Conservation (phyloP, 2,113 vertebrate species). For the Pseudorasbora parva region DNA sequence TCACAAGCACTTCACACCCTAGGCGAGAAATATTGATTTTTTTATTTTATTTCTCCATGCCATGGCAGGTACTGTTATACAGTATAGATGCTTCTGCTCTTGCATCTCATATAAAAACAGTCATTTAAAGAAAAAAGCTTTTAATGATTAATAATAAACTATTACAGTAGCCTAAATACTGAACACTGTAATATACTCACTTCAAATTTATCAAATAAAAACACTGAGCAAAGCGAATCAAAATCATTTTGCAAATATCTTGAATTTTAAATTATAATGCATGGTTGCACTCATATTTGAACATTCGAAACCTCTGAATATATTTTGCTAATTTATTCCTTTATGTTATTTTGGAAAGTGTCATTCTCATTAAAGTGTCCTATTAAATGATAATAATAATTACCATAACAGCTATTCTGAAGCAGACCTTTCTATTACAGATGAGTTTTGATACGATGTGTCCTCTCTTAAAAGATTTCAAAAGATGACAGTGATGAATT, state of each 20-base stretch:
- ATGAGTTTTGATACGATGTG: neutral
- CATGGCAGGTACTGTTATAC: constrained; percentile 53
- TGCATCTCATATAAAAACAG: neutral
- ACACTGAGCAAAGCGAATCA: too few species aligned
- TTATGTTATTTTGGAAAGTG: too few species aligned
- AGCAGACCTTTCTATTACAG: neutral
- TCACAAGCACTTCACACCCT: constrained; percentile 35
- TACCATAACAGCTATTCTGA: neutral
- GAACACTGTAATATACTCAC: neutral
- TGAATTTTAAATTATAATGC: neutral
- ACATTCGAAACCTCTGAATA: too few species aligned
- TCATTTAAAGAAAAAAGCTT: neutral
- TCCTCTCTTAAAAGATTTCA: neutral
- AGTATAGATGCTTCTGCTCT: constrained; percentile 30
- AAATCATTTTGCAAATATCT: too few species aligned
- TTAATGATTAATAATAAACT: neutral
- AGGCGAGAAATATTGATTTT: constrained; percentile 63
- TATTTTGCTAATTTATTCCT: too few species aligned
- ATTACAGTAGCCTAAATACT: neutral
- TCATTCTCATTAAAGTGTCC: too few species aligned
- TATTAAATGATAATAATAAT: too few species aligned
- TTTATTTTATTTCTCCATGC: constrained; percentile 28
- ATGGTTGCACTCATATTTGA: too few species aligned
- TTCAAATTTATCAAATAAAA: neutral
- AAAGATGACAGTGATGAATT: neutral